Conservation (phyloP, 1,140 invertebrate genomes). For the Zaprionus tsacasi region DNA sequence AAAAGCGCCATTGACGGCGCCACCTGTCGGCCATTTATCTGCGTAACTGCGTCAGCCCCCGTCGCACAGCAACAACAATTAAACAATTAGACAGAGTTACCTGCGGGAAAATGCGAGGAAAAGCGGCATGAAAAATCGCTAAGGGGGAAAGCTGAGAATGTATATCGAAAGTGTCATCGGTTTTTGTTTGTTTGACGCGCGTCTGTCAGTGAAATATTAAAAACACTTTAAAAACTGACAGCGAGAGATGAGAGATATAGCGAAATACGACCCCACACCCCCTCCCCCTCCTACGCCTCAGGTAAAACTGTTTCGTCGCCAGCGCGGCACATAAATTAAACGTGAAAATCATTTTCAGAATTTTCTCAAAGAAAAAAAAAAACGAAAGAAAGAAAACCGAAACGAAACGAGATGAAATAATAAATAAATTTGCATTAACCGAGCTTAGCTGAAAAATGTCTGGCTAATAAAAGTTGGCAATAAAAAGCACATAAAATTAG, state of each 20-base stretch:
- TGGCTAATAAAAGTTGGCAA: conserved; percentile 78
- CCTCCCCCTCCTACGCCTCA: conserved; percentile 7
- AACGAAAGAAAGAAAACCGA: conserved; percentile 23
- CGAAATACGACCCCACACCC: conserved; percentile 37
- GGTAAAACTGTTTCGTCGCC: conserved; percentile 45
- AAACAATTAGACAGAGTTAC: conserved; percentile 46
- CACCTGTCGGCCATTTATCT: conserved; percentile 77
- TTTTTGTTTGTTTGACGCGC: conserved; percentile 70
- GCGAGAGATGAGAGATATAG: conserved; percentile 42
- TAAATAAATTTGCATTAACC: conserved; percentile 81
- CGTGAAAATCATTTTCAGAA: conserved; percentile 64
- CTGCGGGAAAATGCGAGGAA: background rate
- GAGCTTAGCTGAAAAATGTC: conserved; percentile 77
- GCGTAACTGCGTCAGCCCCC: conserved; percentile 63
- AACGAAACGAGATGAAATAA: conserved; percentile 49
- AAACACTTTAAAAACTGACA: conserved; percentile 74
- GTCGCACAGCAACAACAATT: conserved; percentile 39
- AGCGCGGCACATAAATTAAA: conserved; percentile 64
- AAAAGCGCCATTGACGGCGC: conserved; percentile 51
- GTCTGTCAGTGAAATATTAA: conserved; percentile 81
- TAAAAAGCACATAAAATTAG: conserved; percentile 80
- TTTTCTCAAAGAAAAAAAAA: conserved; percentile 21
- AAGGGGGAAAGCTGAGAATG: background rate
- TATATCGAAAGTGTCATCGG: conserved; percentile 56
- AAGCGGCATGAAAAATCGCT: background rate